Evolutionary conservation across 2,113 vertebrate species (phyloP).

Genomic region (Tragelaphus imberbis): DNA sequence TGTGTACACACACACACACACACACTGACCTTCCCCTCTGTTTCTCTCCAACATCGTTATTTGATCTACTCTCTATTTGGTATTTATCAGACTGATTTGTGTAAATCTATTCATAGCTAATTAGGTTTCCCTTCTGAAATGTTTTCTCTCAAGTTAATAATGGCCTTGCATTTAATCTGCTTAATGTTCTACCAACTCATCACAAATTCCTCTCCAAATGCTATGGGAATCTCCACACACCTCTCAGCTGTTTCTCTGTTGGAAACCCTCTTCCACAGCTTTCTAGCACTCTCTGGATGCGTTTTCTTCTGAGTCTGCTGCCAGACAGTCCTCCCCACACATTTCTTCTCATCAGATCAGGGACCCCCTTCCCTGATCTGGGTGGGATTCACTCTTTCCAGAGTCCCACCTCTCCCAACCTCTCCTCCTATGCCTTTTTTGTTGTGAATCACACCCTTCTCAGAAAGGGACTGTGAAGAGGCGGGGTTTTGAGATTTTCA

Average conservation of each 20-base stretch:
- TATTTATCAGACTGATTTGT: neutral
- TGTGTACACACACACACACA: too few relatives aligned
- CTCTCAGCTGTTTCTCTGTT: neutral
- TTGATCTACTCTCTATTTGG: neutral
- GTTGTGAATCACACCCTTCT: neutral
- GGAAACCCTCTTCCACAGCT: neutral
- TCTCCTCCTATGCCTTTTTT: neutral
- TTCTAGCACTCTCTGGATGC: neutral
- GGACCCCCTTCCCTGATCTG: too few relatives aligned
- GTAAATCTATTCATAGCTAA: neutral
- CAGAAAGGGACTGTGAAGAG: neutral
- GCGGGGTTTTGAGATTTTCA: neutral
- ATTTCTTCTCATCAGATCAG: neutral
- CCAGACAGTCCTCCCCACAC: neutral
- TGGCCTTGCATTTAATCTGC: neutral
- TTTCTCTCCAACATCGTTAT: neutral
- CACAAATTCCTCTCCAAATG: neutral
- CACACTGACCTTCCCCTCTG: neutral
- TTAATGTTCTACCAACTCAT: neutral
- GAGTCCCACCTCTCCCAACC: neutral
- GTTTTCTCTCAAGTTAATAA: neutral
- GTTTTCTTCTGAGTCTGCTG: neutral
- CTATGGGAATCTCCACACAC: neutral
- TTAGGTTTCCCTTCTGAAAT: neutral
- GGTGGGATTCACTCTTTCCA: neutral